phyloP scores from a whole-genome alignment of 2,113 vertebrate species.

The Platycercus adscitus region DNA sequence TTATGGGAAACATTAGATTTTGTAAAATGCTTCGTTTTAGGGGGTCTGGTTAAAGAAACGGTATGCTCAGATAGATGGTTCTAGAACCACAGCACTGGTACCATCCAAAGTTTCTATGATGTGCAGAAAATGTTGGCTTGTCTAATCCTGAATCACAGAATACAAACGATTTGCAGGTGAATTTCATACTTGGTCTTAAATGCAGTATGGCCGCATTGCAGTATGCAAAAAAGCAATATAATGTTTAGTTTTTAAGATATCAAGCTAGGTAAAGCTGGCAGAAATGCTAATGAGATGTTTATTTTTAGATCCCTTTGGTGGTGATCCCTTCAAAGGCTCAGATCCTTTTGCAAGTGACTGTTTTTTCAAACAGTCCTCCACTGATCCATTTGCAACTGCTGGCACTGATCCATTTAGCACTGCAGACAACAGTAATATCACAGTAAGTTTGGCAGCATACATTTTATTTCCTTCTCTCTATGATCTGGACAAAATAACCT shows the following conservation, averaged over 20 bases:
- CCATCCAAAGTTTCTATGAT: neutral
- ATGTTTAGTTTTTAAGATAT: neutral
- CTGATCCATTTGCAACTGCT: slow-evolving; percentile 78
- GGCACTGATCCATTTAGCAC: slow-evolving; percentile 79
- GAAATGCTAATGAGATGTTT: neutral
- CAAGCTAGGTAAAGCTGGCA: neutral
- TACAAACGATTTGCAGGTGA: neutral
- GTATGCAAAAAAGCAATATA: neutral
- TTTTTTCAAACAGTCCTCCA: slow-evolving; percentile 88
- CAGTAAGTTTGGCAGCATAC: slow-evolving; percentile 59
- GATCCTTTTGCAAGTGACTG: slow-evolving; percentile 94
- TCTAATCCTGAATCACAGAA: neutral
- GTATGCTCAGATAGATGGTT: neutral
- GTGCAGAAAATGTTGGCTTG: neutral
- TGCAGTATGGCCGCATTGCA: neutral
- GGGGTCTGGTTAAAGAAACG: neutral
- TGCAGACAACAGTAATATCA: slow-evolving; percentile 51
- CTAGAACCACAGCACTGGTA: neutral
- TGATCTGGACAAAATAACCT: neutral
- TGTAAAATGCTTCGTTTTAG: neutral
- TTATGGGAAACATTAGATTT: neutral
- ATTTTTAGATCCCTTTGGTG: slow-evolving; percentile 90
- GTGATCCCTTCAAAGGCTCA: slow-evolving; percentile 95
- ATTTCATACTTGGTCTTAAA: neutral
- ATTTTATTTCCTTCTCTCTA: neutral